phyloP scores from a whole-genome alignment of 1,140 invertebrate species.

The Drosophila bipectinata region DNA sequence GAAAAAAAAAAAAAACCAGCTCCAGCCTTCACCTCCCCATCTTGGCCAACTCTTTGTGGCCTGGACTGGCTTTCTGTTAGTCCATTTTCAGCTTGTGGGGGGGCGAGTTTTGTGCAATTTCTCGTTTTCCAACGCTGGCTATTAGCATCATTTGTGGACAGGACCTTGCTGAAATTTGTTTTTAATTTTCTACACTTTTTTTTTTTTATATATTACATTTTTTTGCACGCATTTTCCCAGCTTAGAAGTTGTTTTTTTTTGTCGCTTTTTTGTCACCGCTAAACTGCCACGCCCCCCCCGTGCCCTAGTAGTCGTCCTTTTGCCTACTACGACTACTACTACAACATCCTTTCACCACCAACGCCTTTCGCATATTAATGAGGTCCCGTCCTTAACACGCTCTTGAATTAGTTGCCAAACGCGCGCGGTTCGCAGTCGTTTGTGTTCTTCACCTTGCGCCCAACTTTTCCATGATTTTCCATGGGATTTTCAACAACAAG shows the following conservation, averaged over 20 bases:
- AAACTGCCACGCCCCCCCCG: slow-evolving; percentile 33
- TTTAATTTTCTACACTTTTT: slow-evolving; percentile 33
- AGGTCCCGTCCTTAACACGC: slow-evolving; percentile 72
- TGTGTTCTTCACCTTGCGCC: slow-evolving; percentile 53
- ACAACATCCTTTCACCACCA: background rate
- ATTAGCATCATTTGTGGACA: slow-evolving; percentile 42
- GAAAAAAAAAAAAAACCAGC: background rate
- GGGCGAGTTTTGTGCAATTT: slow-evolving; percentile 5
- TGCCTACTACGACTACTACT: background rate
- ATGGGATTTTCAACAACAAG: slow-evolving; percentile 17
- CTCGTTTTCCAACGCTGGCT: background rate
- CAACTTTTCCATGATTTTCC: slow-evolving; percentile 59
- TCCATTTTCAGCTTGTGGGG: background rate
- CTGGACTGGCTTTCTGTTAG: background rate
- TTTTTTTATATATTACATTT: background rate
- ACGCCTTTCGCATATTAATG: slow-evolving; percentile 63
- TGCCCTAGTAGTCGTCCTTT: background rate
- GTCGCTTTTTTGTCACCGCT: slow-evolving; percentile 26
- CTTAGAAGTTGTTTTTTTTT: slow-evolving; percentile 6
- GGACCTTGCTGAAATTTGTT: slow-evolving; percentile 28
- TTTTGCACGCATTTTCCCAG: slow-evolving; percentile 19
- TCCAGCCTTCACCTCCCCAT: background rate
- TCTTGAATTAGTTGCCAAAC: slow-evolving; percentile 74
- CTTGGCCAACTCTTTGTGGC: slow-evolving; percentile 18
- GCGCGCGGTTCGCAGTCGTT: slow-evolving; percentile 32